phyloP scores from a whole-genome alignment of 2,797 vertebrate genomes.

The Lemur catta region DNA sequence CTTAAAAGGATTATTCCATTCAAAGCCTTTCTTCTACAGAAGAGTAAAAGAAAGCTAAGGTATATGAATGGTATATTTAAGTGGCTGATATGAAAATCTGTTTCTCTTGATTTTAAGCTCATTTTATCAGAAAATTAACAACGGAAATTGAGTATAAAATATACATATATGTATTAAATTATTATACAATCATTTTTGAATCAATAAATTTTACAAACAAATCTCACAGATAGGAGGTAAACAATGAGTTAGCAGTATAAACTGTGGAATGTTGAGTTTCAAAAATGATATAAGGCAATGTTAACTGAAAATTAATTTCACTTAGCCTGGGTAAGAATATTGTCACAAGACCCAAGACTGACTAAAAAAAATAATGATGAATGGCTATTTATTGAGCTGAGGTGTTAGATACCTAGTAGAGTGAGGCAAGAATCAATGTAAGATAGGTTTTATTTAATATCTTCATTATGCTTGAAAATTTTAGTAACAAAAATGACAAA shows the following conservation, averaged over 20 bases:
- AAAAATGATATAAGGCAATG: slow-evolving; percentile 32
- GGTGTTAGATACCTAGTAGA: slow-evolving; percentile 49
- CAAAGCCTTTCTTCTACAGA: not conserved
- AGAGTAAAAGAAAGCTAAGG: not conserved
- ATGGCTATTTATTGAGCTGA: slow-evolving; percentile 70
- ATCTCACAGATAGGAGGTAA: not conserved
- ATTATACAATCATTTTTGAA: not conserved
- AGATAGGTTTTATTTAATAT: slow-evolving; percentile 68
- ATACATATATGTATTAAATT: not conserved
- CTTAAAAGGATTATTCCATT: not conserved
- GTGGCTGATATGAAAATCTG: not conserved
- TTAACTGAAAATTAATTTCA: slow-evolving; percentile 69
- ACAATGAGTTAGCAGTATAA: not conserved
- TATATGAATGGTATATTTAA: not conserved
- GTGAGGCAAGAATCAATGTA: slow-evolving; percentile 67
- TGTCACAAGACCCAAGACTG: slow-evolving; percentile 30
- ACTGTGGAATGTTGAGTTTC: not conserved
- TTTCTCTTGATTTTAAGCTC: not conserved
- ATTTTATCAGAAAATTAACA: slow-evolving; percentile 10
- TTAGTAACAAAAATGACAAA: slow-evolving; percentile 65
- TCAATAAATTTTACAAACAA: not conserved
- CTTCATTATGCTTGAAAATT: slow-evolving; percentile 67
- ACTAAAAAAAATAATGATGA: slow-evolving; percentile 62
- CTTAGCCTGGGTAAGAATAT: slow-evolving; percentile 35
- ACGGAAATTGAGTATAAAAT: not conserved